phyloP scores from a whole-genome alignment of 2,797 vertebrate genomes.

The Sciurus vulgaris region DNA sequence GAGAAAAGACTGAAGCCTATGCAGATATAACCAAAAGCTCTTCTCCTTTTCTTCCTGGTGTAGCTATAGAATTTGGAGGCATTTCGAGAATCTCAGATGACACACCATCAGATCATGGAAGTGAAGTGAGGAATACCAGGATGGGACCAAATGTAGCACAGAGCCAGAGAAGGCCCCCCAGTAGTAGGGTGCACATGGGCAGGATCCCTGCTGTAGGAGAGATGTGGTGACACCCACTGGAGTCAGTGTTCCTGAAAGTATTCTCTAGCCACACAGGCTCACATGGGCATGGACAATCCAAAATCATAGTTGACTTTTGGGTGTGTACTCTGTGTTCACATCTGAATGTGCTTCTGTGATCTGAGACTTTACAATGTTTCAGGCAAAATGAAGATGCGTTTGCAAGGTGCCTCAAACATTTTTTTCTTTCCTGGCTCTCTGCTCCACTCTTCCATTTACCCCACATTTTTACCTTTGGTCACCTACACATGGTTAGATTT shows the following conservation, averaged over 20 bases:
- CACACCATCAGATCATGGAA: not conserved
- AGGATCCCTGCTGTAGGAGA: not conserved
- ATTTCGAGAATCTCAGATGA: not conserved
- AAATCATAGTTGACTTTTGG: not conserved
- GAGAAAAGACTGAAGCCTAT: not conserved
- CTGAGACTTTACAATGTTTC: not conserved
- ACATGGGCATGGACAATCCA: not conserved
- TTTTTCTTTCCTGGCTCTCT: not conserved
- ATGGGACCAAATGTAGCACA: too few species aligned
- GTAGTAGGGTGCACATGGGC: not conserved
- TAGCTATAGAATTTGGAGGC: not conserved
- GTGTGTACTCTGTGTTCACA: not conserved
- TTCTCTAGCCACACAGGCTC: not conserved
- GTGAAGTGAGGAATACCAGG: not conserved
- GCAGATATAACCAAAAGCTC: not conserved
- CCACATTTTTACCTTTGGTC: not conserved
- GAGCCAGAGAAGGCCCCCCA: not conserved
- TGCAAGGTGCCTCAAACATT: not conserved
- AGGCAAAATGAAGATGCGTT: not conserved
- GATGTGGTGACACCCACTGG: not conserved
- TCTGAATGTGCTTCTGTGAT: not conserved
- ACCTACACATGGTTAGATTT: not conserved
- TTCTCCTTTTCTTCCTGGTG: not conserved
- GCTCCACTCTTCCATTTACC: not conserved
- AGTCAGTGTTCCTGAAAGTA: accelerated